A percentile compares a stretch with the other conserved stretches of the same genome.
Conservation (phyloP, 2,797 vertebrate species). For the Ataeniobius toweri region DNA sequence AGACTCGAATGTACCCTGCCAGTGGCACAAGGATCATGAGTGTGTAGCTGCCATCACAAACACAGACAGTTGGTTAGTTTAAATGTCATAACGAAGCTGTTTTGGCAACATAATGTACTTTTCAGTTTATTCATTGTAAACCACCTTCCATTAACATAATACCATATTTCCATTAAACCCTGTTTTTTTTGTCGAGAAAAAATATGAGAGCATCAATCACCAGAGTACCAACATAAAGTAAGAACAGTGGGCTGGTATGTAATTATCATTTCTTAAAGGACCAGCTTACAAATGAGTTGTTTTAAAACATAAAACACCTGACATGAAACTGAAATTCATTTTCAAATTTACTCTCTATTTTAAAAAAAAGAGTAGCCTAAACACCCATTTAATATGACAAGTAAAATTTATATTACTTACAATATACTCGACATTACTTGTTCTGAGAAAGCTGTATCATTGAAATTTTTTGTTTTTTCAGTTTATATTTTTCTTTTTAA, state of each 20-base stretch:
- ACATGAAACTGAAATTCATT: background rate
- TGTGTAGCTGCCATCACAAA: background rate
- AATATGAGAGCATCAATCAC: background rate
- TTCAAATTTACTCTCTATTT: background rate
- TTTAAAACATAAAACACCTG: background rate
- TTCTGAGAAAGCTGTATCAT: slow-evolving; percentile 8
- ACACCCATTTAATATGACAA: background rate
- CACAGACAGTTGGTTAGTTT: background rate
- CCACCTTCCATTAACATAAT: background rate
- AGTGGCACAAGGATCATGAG: background rate
- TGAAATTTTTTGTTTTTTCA: slow-evolving; percentile 15
- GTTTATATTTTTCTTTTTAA: slow-evolving; percentile 48
- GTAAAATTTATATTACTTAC: background rate
- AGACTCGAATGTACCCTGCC: background rate
- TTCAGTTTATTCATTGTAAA: background rate
- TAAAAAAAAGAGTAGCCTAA: slow-evolving; percentile 1
- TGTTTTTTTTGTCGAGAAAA: background rate
- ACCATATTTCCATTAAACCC: background rate
- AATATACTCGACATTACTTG: background rate
- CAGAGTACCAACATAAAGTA: background rate
- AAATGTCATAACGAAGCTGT: background rate
- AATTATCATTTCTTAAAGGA: background rate
- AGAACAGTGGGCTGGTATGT: background rate
- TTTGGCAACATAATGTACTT: background rate
- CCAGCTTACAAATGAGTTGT: background rate